Percentiles rank a stretch among this genome's conserved stretches.
Conservation (phyloP, 35 echinoderm and acorn worm species). For the Chiridota heheva region DNA sequence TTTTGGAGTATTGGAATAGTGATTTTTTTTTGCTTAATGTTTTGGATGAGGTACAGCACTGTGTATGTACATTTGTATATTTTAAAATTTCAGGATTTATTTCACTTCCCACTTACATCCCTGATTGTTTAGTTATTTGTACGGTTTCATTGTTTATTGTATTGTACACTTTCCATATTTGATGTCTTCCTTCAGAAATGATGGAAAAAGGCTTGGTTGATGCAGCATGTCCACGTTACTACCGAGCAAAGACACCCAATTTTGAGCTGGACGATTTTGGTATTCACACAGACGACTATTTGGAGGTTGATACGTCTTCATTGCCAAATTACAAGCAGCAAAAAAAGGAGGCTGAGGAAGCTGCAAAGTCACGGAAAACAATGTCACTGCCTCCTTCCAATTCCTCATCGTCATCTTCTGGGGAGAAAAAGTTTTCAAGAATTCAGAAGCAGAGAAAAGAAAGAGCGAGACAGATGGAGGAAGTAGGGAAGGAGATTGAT, state of each 20-base stretch:
- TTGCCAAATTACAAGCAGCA: conserved; percentile 72
- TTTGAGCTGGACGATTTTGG: conserved; percentile 80
- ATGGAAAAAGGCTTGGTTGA: conserved; percentile 71
- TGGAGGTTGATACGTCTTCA: conserved; percentile 68
- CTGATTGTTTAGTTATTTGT: too few relatives aligned
- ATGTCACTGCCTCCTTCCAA: conserved; percentile 1
- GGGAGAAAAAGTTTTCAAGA: background rate
- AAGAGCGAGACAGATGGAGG: background rate
- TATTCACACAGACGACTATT: conserved; percentile 84
- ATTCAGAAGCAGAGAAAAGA: background rate
- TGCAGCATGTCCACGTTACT: conserved; percentile 65
- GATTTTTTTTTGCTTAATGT: too few relatives aligned
- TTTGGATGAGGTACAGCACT: too few relatives aligned
- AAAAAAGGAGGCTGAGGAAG: background rate
- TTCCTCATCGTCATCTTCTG: background rate
- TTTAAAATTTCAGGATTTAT: too few relatives aligned
- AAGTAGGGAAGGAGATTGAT: background rate
- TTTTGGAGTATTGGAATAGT: too few relatives aligned
- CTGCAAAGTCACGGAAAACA: background rate
- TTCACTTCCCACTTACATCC: too few relatives aligned
- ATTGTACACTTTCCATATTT: too few relatives aligned
- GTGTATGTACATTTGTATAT: too few relatives aligned
- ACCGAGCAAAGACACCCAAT: conserved; percentile 47
- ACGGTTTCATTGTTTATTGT: too few relatives aligned
- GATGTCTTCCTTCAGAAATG: conserved; percentile 47